Evolutionary conservation across 2,113 vertebrate genomes (phyloP), one percentile per base, ranked within the genome.

Genomic region (Vombatus ursinus): DNA sequence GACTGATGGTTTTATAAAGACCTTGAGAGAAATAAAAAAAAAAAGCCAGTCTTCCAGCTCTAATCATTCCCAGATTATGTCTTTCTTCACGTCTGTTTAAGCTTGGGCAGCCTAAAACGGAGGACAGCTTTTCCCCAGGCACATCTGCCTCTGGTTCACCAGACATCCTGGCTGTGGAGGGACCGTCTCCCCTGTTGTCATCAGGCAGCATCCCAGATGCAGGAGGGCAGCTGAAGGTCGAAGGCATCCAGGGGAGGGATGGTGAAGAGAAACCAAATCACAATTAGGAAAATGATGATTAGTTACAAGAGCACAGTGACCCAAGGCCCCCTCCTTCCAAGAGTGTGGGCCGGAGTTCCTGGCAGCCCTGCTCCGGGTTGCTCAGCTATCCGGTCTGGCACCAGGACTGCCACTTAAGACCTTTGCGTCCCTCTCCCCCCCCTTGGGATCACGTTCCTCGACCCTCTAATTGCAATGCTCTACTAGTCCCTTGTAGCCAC

Each of bases 1-100:
- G 96, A 96, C 50, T 95, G 96, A 96, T 97, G 96, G 96, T 97
- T 31, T 98, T 96, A 92, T 94, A 92, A 98, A 97, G 96, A 97
- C 89, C 77, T 8, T 2, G 0, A 25, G 91, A 22, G 95, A 92
- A 0, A 0, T 7, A 0, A 48, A 23, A 37, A 37, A 37, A 68
- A 68, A 96, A 93, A 97, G n/a, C 93, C 94, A 94, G 96, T 1
- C 7, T 31, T 92, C 68, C n/a, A 94, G 52, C n/a, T 91, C 89
- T 84, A 92, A 91, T 97, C 5, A 2, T 92, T 96, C 96, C 53
- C 91, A 97, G 93, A 96, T 96, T 96, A 89, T 1, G 95, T 94
- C 61, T 1, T 96, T 91, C 92, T 90, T 95, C 95, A 89, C 54
- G 95, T 50, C 5, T 6, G 91, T 90, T 7, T 50, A 25, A 28